Evolutionary conservation across 2,888 invertebrate species (phyloP).

Genomic region (Xanthorhoe designata): DNA sequence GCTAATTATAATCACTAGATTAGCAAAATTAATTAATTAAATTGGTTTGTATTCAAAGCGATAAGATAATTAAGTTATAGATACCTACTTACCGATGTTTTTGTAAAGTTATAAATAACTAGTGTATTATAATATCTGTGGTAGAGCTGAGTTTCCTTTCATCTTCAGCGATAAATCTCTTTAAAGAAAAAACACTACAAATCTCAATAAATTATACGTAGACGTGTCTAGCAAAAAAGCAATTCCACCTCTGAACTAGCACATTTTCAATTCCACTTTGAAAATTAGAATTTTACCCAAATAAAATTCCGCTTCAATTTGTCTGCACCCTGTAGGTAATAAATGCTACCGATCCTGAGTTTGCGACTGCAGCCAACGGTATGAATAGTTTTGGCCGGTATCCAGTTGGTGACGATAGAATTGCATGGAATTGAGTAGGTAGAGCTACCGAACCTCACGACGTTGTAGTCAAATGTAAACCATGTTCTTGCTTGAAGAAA

Average conservation of each 20-base stretch:
- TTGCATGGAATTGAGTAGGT: constrained; percentile 23
- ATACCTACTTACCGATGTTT: too few relatives aligned
- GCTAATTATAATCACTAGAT: too few relatives aligned
- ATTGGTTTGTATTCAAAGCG: too few relatives aligned
- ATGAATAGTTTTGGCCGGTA: constrained; percentile 56
- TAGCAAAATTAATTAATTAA: too few relatives aligned
- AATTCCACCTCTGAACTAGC: neutral
- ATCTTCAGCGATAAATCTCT: too few relatives aligned
- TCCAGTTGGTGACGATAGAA: constrained; percentile 50
- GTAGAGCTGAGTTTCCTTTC: too few relatives aligned
- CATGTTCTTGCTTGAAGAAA: too few relatives aligned
- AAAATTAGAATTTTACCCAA: constrained; percentile 39
- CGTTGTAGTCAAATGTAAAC: neutral
- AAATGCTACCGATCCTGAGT: constrained; percentile 31
- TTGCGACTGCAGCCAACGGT: constrained; percentile 30
- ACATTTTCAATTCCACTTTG: constrained; percentile 24
- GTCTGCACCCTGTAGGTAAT: constrained; percentile 37
- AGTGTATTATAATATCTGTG: too few relatives aligned
- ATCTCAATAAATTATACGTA: neutral
- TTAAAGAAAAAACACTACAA: neutral
- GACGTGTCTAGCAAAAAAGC: neutral
- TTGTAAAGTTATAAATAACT: too few relatives aligned
- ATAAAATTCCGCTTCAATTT: constrained; percentile 43
- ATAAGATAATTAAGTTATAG: too few relatives aligned
- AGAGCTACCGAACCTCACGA: neutral